These are phyloP conservation scores for Tetranychus urticae DNA, from an alignment of 1,140 invertebrate species.

Conservation along the genomic window DNA sequence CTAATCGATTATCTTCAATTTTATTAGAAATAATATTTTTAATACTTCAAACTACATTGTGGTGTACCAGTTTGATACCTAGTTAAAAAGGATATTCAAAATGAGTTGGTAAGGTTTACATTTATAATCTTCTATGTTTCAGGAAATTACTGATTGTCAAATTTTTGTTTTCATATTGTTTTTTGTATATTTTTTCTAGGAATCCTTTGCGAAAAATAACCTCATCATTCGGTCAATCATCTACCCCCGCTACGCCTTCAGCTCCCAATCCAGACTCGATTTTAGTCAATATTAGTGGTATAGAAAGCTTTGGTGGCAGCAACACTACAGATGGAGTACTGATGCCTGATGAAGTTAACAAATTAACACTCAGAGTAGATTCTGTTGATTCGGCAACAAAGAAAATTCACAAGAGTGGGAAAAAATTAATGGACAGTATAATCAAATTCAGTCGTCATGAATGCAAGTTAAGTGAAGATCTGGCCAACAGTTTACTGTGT, in stretches of 20 bases:
- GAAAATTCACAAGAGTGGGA: not conserved
- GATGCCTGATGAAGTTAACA: not conserved
- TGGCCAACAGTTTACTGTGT: not conserved
- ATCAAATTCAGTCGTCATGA: not conserved
- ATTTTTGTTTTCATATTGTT: not conserved
- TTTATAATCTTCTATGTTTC: not conserved
- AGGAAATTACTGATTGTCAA: not conserved
- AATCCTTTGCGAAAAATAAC: not conserved
- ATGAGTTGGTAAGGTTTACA: not conserved
- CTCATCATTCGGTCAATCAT: no score
- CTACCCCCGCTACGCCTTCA: not conserved
- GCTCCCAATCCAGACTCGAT: not conserved
- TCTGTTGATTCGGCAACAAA: not conserved
- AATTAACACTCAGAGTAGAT: not conserved
- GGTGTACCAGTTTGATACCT: no score
- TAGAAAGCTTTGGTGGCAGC: not conserved
- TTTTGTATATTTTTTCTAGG: not conserved
- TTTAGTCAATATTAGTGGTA: not conserved
- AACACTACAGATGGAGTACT: not conserved
- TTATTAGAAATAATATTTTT: no score
- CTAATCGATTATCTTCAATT: no score
- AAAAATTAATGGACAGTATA: not conserved
- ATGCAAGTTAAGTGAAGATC: not conserved
- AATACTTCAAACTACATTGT: no score
- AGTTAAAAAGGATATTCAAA: not conserved